Conservation (phyloP, 2,797 vertebrate genomes). For the Sebastes jordani region DNA sequence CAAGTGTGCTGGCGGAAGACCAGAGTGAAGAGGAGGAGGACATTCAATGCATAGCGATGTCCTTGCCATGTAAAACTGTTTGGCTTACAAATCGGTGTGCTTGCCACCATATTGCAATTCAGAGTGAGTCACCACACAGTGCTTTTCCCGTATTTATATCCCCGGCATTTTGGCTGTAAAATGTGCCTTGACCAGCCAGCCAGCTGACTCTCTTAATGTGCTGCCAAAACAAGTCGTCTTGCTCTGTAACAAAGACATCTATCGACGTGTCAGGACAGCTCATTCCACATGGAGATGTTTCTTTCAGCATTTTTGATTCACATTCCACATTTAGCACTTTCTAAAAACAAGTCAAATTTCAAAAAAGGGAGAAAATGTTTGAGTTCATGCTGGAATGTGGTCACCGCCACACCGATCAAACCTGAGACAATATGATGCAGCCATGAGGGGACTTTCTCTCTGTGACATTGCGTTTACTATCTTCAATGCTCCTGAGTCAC, state of each 20-base stretch:
- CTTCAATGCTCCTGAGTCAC: slow-evolving; percentile 7
- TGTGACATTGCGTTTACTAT: slow-evolving; percentile 21
- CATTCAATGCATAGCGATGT: slow-evolving; percentile 50
- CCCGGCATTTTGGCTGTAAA: slow-evolving; percentile 43
- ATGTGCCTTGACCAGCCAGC: slow-evolving; percentile 45
- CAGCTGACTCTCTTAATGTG: slow-evolving; percentile 39
- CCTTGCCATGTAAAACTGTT: slow-evolving; percentile 48
- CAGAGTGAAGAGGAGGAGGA: slow-evolving; percentile 26
- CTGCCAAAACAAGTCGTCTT: slow-evolving; percentile 47
- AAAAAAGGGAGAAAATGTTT: slow-evolving; percentile 10
- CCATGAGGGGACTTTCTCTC: background rate
- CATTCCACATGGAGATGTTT: slow-evolving; percentile 15
- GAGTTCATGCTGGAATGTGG: slow-evolving; percentile 11
- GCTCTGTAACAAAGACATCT: slow-evolving; percentile 34
- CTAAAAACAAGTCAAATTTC: slow-evolving; percentile 13
- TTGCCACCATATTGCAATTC: slow-evolving; percentile 41
- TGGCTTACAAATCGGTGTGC: slow-evolving; percentile 33
- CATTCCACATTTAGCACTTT: slow-evolving; percentile 10
- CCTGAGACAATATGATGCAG: slow-evolving; percentile 1
- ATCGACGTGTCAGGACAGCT: slow-evolving; percentile 20
- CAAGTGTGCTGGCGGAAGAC: slow-evolving; percentile 25
- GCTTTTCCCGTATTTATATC: slow-evolving; percentile 43
- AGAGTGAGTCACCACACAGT: slow-evolving; percentile 33
- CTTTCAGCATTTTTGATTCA: slow-evolving; percentile 25
- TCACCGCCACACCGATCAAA: slow-evolving; percentile 2